These are phyloP conservation scores for Pilophorus perplexus DNA, from an alignment of 2,888 invertebrate species.

Conservation along the genomic window DNA sequence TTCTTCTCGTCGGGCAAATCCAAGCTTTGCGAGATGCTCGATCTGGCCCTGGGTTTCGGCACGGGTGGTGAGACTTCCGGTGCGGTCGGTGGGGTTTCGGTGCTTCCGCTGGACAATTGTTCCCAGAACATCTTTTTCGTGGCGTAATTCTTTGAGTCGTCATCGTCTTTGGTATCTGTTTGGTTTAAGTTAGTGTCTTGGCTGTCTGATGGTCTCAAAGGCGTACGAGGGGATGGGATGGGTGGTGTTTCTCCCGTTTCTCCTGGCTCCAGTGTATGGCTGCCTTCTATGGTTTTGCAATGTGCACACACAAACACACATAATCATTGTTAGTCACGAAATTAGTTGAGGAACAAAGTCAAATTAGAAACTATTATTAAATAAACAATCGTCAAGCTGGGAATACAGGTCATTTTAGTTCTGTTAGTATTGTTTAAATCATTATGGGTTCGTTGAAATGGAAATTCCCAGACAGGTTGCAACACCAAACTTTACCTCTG, in stretches of 20 bases:
- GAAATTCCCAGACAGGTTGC: background rate
- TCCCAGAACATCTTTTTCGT: constrained; percentile 59
- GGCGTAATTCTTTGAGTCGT: constrained; percentile 53
- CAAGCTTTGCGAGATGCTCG: constrained; percentile 44
- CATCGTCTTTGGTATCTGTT: constrained; percentile 42
- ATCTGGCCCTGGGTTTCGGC: constrained; percentile 54
- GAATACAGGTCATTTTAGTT: background rate
- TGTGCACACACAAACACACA: constrained; percentile 41
- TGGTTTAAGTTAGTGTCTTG: constrained; percentile 31
- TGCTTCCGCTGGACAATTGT: constrained; percentile 52
- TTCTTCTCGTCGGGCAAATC: constrained; percentile 24
- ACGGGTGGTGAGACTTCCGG: constrained; percentile 51
- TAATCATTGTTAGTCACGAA: constrained; percentile 40
- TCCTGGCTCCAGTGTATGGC: constrained; percentile 45
- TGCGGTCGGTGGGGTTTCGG: constrained; percentile 52
- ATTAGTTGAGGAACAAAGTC: constrained; percentile 15
- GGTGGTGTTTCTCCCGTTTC: constrained; percentile 45
- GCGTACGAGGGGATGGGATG: constrained; percentile 46
- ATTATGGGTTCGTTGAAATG: background rate
- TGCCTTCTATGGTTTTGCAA: constrained; percentile 46
- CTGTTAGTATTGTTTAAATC: background rate
- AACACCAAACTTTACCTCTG: constrained; percentile 14
- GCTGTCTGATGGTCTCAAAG: constrained; percentile 42
- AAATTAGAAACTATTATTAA: constrained; percentile 1
- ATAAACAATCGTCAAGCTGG: constrained; percentile 15